phyloP scores from a whole-genome alignment of 2,113 vertebrate species.

The Gadus macrocephalus region DNA sequence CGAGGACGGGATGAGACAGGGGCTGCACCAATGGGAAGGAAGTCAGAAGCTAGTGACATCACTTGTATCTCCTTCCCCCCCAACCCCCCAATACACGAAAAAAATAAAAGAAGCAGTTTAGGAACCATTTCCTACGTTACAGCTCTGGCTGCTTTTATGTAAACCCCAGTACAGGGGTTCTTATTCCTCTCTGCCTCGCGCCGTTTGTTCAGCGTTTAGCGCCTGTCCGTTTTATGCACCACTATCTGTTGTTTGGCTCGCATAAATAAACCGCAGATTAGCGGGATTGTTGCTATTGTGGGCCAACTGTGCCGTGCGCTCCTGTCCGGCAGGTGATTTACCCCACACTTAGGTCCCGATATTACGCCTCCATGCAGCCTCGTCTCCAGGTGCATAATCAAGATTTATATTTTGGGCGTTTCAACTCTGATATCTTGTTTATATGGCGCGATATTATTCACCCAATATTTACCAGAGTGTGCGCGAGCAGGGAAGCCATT shows the following conservation, averaged over 20 bases:
- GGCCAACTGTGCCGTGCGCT: constrained; percentile 55
- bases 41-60: too few species aligned
- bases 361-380: constrained; percentile 27
- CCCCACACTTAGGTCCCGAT: constrained; percentile 58
- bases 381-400: constrained; percentile 53
- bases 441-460: constrained; percentile 65
- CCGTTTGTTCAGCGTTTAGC: too few species aligned
- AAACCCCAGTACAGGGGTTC: too few species aligned
- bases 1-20: too few species aligned
- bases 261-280: constrained; percentile 47
- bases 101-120: too few species aligned
- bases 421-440: constrained; percentile 58
- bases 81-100: too few species aligned
- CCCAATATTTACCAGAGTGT: constrained; percentile 57
- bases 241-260: constrained; percentile 43
- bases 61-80: too few species aligned
- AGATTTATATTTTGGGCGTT: constrained; percentile 56
- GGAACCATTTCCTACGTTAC: too few species aligned
- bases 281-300: constrained; percentile 63
- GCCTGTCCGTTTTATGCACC: constrained; percentile 3
- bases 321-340: constrained; percentile 65
- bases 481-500: constrained; percentile 49
- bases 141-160: too few species aligned
- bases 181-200: too few species aligned
- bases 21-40: too few species aligned